Evolutionary conservation across 37 sponge, comb jelly and placozoan genomes (phyloP).

Genomic region (Mnemiopsis leidyi): DNA sequence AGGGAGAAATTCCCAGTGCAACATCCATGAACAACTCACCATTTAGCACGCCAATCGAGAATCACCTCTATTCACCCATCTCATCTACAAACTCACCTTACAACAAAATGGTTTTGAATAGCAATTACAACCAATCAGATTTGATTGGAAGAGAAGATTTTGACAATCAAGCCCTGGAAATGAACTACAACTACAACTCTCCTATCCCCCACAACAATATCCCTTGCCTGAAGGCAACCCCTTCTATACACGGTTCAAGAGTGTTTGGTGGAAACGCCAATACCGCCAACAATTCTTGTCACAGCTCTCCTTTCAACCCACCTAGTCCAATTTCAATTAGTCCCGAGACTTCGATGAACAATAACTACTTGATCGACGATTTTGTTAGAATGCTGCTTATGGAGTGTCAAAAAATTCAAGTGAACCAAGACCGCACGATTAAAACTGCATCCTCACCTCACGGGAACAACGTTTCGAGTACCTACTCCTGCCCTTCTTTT

Average conservation of each 20-base stretch:
- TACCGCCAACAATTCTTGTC: not conserved
- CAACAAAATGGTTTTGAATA: not conserved
- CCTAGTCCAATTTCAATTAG: not conserved
- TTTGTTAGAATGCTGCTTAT: not conserved
- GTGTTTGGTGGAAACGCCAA: not conserved
- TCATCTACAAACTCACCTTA: not conserved
- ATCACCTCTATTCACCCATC: not conserved
- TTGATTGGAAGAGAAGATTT: not conserved
- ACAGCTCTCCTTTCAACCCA: not conserved
- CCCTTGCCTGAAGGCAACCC: not conserved
- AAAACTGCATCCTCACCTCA: not conserved
- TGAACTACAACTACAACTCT: not conserved
- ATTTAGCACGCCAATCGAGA: not conserved
- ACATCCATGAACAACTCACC: not conserved
- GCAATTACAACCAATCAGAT: not conserved
- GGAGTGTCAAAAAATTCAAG: not conserved
- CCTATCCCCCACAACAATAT: not conserved
- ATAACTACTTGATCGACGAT: not conserved
- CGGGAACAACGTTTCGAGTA: too few relatives aligned
- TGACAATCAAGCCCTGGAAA: not conserved
- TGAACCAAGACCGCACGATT: not conserved
- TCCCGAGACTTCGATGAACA: not conserved
- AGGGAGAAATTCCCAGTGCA: not conserved
- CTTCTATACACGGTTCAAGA: slow-evolving; percentile 7
- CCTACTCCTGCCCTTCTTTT: too few relatives aligned